Evolutionary conservation across 2,797 vertebrate species (phyloP).

Genomic region (Peromyscus attwateri): DNA sequence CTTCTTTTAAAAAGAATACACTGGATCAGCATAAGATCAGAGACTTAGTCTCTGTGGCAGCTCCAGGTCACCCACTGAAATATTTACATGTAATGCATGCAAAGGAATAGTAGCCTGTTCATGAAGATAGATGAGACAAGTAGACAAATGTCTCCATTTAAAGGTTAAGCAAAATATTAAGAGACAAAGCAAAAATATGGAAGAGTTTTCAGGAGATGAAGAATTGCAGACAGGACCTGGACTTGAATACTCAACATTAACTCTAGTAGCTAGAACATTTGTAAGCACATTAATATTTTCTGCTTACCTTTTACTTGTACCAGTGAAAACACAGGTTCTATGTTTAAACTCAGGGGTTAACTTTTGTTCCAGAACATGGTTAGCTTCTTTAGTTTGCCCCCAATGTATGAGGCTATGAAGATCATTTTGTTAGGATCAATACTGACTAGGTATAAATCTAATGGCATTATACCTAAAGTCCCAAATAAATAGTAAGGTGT

Average conservation of each 20-base stretch:
- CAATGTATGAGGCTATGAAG: slow-evolving; percentile 83
- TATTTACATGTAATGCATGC: background rate
- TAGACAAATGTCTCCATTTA: background rate
- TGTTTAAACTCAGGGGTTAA: slow-evolving; percentile 67
- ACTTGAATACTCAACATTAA: slow-evolving; percentile 19
- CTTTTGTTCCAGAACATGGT: slow-evolving; percentile 46
- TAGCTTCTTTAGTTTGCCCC: slow-evolving; percentile 80
- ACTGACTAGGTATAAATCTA: slow-evolving; percentile 76
- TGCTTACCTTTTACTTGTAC: background rate
- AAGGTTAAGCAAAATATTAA: slow-evolving; percentile 34
- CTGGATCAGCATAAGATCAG: background rate
- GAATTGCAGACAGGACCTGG: background rate
- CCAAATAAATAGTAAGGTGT: slow-evolving; percentile 84
- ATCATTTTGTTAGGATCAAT: slow-evolving; percentile 66
- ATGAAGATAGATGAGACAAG: background rate
- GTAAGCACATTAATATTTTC: background rate
- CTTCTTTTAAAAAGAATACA: background rate
- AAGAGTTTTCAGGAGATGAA: background rate
- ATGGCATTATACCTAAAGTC: slow-evolving; percentile 81
- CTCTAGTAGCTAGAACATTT: background rate
- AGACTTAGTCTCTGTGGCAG: background rate
- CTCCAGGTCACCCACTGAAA: background rate
- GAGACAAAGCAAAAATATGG: background rate
- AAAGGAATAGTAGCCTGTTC: background rate
- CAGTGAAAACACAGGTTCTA: slow-evolving; percentile 69